Conservation (phyloP, 2,888 invertebrate species). For the Dendrolimus houi region DNA sequence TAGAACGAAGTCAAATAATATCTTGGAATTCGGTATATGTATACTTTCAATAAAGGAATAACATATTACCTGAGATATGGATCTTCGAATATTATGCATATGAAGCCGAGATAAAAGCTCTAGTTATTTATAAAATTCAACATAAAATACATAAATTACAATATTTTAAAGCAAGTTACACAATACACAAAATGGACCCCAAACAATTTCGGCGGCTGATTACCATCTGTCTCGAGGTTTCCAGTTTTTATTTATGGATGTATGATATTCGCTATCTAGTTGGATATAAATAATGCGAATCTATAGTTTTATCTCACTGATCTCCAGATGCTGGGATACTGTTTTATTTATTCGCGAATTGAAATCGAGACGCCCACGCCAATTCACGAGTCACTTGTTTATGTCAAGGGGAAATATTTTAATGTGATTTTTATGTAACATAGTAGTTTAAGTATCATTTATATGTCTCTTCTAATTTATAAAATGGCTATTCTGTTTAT, state of each 20-base stretch:
- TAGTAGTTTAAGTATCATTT: background rate
- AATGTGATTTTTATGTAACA: background rate
- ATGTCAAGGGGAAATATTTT: background rate
- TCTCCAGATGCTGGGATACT: conserved; percentile 36
- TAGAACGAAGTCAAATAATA: too few species aligned
- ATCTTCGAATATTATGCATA: too few species aligned
- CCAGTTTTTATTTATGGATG: conserved; percentile 48
- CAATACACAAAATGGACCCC: conserved; percentile 7
- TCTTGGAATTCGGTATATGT: too few species aligned
- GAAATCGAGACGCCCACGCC: conserved; percentile 26
- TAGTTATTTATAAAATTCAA: background rate
- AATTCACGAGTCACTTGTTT: conserved; percentile 2
- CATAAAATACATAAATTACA: background rate
- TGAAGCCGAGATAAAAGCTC: too few species aligned
- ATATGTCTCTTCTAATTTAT: too few species aligned
- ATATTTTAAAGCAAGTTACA: background rate
- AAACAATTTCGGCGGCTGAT: conserved; percentile 40
- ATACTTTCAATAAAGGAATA: too few species aligned
- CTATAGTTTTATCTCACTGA: conserved; percentile 42
- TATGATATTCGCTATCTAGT: conserved; percentile 46
- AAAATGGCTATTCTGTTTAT: too few species aligned
- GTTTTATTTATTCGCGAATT: conserved; percentile 38
- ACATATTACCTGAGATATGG: too few species aligned
- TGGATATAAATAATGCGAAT: conserved; percentile 44
- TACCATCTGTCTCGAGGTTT: conserved; percentile 33